Evolutionary conservation across 2,113 vertebrate species (phyloP).

Genomic region (Perca fluviatilis): DNA sequence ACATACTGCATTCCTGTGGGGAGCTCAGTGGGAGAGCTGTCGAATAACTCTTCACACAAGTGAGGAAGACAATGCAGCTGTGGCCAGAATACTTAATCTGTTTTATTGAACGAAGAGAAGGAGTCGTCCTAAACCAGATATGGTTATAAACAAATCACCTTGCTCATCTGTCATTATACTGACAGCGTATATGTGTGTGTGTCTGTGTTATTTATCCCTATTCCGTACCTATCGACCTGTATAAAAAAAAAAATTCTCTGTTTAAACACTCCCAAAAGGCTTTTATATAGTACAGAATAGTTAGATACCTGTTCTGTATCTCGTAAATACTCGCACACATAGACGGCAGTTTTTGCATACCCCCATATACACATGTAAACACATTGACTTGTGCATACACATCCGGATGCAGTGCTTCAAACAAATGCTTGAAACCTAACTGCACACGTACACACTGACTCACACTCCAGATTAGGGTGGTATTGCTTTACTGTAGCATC

Average conservation of each 20-base stretch:
- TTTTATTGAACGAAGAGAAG: slow-evolving; percentile 37
- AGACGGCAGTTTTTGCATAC: background rate
- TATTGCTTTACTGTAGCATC: slow-evolving; percentile 18
- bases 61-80: slow-evolving; percentile 52
- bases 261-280: slow-evolving; percentile 15
- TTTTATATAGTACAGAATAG: slow-evolving; percentile 3
- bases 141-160: slow-evolving; percentile 37
- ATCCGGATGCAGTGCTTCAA: background rate
- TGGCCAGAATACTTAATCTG: slow-evolving; percentile 37
- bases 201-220: slow-evolving; percentile 5
- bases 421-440: background rate
- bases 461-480: slow-evolving; percentile 15
- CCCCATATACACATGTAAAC: slow-evolving; percentile 3
- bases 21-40: slow-evolving; percentile 39
- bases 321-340: slow-evolving; percentile 8
- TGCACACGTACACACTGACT: background rate
- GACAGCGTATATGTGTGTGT: background rate
- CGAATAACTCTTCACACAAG: slow-evolving; percentile 31
- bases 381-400: slow-evolving; percentile 1
- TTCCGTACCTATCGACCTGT: background rate
- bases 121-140: slow-evolving; percentile 44
- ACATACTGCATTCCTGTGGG: slow-evolving; percentile 53
- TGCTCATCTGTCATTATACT: background rate
- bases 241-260: slow-evolving; percentile 23
- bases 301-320: background rate